Evolutionary conservation across 2,113 vertebrate species (phyloP).

Genomic region (Smithornis capensis): DNA sequence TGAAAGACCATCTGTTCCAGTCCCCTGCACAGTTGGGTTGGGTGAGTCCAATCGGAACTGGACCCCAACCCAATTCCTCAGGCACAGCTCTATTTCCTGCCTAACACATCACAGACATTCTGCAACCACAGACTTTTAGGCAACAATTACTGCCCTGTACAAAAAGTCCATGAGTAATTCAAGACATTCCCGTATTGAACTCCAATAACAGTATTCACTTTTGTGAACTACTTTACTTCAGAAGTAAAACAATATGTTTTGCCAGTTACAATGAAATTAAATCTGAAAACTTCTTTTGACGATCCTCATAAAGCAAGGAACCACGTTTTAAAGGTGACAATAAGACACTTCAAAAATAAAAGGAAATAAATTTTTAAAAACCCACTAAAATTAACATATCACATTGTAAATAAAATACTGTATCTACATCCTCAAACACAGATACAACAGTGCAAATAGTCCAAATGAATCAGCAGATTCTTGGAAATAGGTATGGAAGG

Average conservation of each 20-base stretch:
- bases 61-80: neutral
- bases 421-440: neutral
- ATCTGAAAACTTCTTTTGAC: neutral
- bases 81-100: neutral
- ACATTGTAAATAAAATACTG: neutral
- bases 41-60: neutral
- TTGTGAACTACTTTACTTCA: neutral
- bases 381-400: neutral
- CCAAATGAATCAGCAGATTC: neutral
- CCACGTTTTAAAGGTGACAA: neutral
- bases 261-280: neutral
- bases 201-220: neutral
- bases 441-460: neutral
- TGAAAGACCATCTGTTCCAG: neutral
- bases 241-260: neutral
- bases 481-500: neutral
- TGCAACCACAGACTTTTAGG: neutral
- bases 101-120: neutral
- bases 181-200: accelerated
- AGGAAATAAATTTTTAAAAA: neutral
- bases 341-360: neutral
- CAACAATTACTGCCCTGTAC: neutral
- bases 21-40: neutral
- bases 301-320: neutral
- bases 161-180: neutral